phyloP scores from a whole-genome alignment of 64 coral and sea anemone genomes.

The Orbicella faveolata region DNA sequence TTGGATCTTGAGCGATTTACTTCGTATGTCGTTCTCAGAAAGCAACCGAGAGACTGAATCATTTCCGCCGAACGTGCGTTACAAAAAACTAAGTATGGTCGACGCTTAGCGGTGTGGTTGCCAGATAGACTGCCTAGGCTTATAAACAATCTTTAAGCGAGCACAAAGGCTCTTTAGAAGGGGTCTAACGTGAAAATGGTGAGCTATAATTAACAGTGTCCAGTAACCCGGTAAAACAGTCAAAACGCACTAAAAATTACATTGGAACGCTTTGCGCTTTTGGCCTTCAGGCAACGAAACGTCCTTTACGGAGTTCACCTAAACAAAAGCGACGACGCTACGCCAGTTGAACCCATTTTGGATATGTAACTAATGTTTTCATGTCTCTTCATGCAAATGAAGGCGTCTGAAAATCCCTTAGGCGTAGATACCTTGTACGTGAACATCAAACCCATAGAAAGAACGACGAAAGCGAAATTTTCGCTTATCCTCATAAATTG shows the following conservation, averaged over 20 bases:
- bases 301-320: too few species aligned
- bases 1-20: not conserved
- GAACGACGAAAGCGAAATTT: not conserved
- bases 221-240: not conserved
- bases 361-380: constrained; percentile 8
- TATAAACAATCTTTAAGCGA: not conserved
- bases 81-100: not conserved
- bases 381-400: not conserved
- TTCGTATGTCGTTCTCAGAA: not conserved
- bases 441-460: not conserved
- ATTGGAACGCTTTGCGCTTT: not conserved
- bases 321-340: too few species aligned
- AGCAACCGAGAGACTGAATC: not conserved
- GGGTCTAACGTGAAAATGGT: not conserved
- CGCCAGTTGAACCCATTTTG: not conserved
- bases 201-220: not conserved
- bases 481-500: not conserved
- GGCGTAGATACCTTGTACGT: not conserved
- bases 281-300: not conserved
- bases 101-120: not conserved
- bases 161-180: not conserved
- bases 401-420: not conserved
- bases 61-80: not conserved
- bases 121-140: not conserved
- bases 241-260: not conserved